These are phyloP conservation scores for Hippotragus niger DNA, from an alignment of 2,113 vertebrate genomes.

Conservation along the genomic window DNA sequence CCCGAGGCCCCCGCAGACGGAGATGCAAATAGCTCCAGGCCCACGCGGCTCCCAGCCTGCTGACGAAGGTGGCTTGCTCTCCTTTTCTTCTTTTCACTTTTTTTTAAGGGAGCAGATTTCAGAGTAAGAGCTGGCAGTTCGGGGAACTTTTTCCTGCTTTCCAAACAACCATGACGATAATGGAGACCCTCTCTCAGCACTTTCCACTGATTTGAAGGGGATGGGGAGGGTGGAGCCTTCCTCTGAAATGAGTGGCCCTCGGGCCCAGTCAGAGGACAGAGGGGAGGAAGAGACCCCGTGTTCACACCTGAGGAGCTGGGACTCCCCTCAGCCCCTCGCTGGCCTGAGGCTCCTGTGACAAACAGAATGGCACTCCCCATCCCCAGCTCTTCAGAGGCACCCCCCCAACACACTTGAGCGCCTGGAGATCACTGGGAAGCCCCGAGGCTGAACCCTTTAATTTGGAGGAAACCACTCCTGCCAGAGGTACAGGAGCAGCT, in stretches of 20 bases:
- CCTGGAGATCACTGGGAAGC: background rate
- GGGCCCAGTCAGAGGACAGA: background rate
- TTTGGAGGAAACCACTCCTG: background rate
- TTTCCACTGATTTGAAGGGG: background rate
- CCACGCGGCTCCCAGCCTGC: constrained; percentile 49
- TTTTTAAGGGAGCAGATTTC: background rate
- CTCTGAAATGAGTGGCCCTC: too few species aligned
- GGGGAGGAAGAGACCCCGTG: background rate
- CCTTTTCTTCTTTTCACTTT: background rate
- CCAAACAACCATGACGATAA: background rate
- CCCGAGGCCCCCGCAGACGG: constrained; percentile 38
- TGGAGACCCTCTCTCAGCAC: background rate
- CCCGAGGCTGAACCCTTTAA: background rate
- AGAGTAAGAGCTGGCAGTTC: constrained; percentile 27
- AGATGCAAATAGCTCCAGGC: constrained; percentile 63
- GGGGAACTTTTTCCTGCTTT: constrained; percentile 49
- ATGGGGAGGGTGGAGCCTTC: background rate
- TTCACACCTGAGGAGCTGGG: rapidly evolving
- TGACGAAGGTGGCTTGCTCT: constrained; percentile 8
- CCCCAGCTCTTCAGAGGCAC: background rate
- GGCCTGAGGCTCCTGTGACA: background rate
- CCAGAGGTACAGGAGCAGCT: background rate
- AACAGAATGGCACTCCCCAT: background rate
- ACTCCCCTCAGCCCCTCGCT: background rate
- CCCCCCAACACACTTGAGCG: background rate